Evolutionary conservation across 1,140 invertebrate genomes (phyloP), one percentile per base, ranked within the genome.

Genomic region (Argopecten irradians): DNA sequence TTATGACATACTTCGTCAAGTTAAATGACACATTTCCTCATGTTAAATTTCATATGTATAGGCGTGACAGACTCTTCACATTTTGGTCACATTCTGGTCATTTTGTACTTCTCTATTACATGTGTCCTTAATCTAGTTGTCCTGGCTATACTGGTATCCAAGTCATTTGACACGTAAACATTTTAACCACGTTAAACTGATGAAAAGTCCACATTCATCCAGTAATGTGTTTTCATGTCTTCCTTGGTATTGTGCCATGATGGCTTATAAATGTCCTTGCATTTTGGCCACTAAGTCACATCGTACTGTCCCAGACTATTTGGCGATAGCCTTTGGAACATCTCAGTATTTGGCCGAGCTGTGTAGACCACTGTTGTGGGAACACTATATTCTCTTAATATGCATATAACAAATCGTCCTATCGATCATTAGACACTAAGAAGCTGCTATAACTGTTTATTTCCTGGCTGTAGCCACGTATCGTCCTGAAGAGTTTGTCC

Each of bases 401-500:
- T 71, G 55, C 28, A 71, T 28, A 28, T 0, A n/a, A n/a, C n/a
- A 71, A 28, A 71, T 71, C n/a, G 55, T 71, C 55, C n/a, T 71
- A 28, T 71, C 55, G 22, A 71, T 71, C 22, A 55, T 55, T 55
- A 55, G 28, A 71, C 55, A 71, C 55, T 71, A 71, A n/a, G 14
- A n/a, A 28, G 55, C 2, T 11, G 55, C n/a, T 71, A 71, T 71
- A 71, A 71, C 55, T 71, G 43, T 86, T 92, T 93, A 87, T 89
- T 93, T 32, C 91, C 92, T 33, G 92, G 90, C 55, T 87, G 90
- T 86, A 94, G 84, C 94, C 94, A 95, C 13, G 94, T 90, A 85
- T 95, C 94, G 88, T 95, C 94, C 87, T 94, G 93, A 28, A 95
- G 89, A n/a, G 94, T 95, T 46, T 93, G 92, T 34, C 94, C 92